Base-by-base conservation (phyloP, 2,113 vertebrate species). In the Chiloscyllium plagiosum region DNA sequence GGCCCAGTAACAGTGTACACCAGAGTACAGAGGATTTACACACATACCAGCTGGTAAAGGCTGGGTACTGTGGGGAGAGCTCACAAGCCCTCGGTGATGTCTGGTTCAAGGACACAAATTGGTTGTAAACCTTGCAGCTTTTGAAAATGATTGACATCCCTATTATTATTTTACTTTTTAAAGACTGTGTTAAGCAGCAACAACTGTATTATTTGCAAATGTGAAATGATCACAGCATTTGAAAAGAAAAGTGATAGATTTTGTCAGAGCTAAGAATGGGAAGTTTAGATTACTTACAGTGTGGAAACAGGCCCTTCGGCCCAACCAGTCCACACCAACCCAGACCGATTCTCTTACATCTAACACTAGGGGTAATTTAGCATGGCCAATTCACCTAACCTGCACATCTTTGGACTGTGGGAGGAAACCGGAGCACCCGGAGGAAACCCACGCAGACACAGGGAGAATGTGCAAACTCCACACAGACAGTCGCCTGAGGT, bases 201-300 rank as follows among this genome's bases (percentile, higher is more conserved):
- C 33, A 93, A 65, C 33, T 66, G 19, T 33, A 66, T 93, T 83
- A 83, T 93, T 61, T 93, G 89, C 56, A n/a, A 93, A 92, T n/a
- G 19, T 65, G 33, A 92, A 65, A 90, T 65, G 29, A 90, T 66
- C 2, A 66, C 4, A 22, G 33, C 50, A 92, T 66, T 93, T 66
- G 61, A 66, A 65, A 90, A 93, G 33, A 37, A 29, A 65, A 65
- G 56, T 6, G 29, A 37, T 6, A 4, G 61, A 6, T 33, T 37
- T 92, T 19, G 26, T 66, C 24, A 65, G 3, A 92, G 33, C 15
- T 33, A 10, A 29, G 7, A 29, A n/a, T 4, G 33, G 52, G 13
- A 61, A 19, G 26, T 65, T 33, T 61, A 61, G 42, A 47, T 47
- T 47, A 47, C 42, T 47, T 1, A 47, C 42, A 47, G 42, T 47